Evolutionary conservation across 30 jellyfish, hydroid and myxozoan genomes (phyloP), one percentile per base, ranked within the genome.

Genomic region (Clytia hemisphaerica): DNA sequence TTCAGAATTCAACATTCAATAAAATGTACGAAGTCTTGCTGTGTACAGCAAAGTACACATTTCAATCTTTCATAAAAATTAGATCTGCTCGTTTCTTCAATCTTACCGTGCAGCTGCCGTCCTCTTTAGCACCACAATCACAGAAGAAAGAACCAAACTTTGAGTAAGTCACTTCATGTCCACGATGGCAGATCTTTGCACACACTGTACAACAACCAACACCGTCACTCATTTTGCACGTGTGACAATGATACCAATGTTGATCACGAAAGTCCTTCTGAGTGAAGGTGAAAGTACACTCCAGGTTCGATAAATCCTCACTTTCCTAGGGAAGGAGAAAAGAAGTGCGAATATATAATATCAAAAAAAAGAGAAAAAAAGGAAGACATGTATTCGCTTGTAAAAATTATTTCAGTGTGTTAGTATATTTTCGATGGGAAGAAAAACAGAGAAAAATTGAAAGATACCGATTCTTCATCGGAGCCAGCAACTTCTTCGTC

Each of bases 181-280:
- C 97, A 48, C 73, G 79, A 72, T 87, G 97, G 49, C 97, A 87
- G 35, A 87, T 84, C 60, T 87, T 78, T 50, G 94, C 97, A 79
- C 97, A 87, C 21, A 72, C 72, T n/a, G 97, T 79, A 59, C 97
- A 87, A 37, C 97, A 87, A 4, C 97, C 97, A 47, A 87, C 94
- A 4, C 94, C 94, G 40, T 87, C 97, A 58, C 75, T 87, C 94
- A 87, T 87, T 46, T 87, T 87, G 80, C 97, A 87, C 1, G 97
- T 87, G 84, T 87, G 97, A 57, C 97, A 87, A 64, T 87, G 97
- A 57, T 87, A 87, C 97, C 97, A 87, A 47, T 87, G 97, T 70
- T 87, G 97, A 63, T 87, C 62, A 83, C 72, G 79, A 42, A 78
- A 87, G 34, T 87, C 97, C 22, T 90, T 58, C 44, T 87, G 97